Evolutionary conservation across 2,113 vertebrate genomes (phyloP).

Genomic region (Elanoides forficatus): DNA sequence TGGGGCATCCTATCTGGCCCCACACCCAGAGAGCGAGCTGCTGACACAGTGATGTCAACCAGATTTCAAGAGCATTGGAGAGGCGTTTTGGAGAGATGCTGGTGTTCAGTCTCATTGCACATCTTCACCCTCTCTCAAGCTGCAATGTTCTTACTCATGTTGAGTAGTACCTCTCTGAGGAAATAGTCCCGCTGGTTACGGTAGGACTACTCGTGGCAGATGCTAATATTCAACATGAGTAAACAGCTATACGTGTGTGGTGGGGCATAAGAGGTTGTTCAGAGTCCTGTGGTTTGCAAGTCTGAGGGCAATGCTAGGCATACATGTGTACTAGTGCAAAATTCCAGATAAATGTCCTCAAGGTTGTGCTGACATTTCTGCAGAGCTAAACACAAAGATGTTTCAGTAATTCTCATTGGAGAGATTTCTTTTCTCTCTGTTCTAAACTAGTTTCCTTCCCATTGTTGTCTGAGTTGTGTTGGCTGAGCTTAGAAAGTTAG

Average conservation of each 20-base stretch:
- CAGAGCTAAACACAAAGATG: background rate
- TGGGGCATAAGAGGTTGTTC: background rate
- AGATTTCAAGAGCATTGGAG: background rate
- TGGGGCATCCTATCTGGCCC: background rate
- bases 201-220: background rate
- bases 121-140: background rate
- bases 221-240: background rate
- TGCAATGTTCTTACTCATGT: background rate
- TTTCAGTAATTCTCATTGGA: background rate
- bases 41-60: background rate
- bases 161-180: background rate
- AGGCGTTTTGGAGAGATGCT: background rate
- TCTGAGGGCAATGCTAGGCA: background rate
- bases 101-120: background rate
- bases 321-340: background rate
- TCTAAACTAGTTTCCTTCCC: background rate
- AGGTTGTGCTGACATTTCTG: background rate
- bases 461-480: background rate
- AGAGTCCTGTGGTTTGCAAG: background rate
- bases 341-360: background rate
- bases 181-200: background rate
- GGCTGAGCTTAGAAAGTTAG: background rate
- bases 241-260: background rate
- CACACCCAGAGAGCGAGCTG: background rate
- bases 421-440: background rate